Evolutionary conservation across 2,888 invertebrate species (phyloP).

Genomic region (Ptychoptera contaminata): DNA sequence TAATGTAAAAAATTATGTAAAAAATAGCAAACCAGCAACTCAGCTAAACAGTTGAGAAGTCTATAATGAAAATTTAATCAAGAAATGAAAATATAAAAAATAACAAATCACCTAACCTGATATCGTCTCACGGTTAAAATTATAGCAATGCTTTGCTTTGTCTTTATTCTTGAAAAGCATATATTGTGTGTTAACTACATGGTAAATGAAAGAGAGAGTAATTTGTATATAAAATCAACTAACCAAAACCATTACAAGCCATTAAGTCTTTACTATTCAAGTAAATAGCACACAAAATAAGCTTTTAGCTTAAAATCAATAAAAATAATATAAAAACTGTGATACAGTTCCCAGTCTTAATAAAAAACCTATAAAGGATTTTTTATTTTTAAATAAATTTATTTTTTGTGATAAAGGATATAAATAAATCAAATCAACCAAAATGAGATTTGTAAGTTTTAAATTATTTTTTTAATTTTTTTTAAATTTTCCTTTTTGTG

Average conservation of each 20-base stretch:
- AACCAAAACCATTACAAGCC: constrained; percentile 23
- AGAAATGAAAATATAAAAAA: too few relatives aligned
- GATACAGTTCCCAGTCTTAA: background rate
- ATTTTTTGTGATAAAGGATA: background rate
- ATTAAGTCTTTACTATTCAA: constrained; percentile 15
- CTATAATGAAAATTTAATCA: too few relatives aligned
- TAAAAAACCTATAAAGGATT: background rate
- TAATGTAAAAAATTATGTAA: too few relatives aligned
- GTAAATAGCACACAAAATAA: background rate
- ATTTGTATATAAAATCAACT: constrained; percentile 23
- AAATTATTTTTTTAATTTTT: background rate
- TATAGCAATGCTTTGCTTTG: too few relatives aligned
- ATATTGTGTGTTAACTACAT: too few relatives aligned
- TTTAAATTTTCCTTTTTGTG: too few relatives aligned
- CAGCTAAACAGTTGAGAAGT: too few relatives aligned
- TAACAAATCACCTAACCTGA: too few relatives aligned
- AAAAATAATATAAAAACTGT: background rate
- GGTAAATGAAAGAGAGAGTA: constrained; percentile 8
- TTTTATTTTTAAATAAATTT: too few relatives aligned
- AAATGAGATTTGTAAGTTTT: constrained; percentile 5
- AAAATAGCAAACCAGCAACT: too few relatives aligned
- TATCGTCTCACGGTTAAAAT: constrained; percentile 3
- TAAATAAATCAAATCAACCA: background rate
- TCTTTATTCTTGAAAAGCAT: too few relatives aligned
- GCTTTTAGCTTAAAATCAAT: background rate